Percentiles rank a stretch among this genome's conserved stretches.
Evolutionary conservation across 2,888 invertebrate genomes (phyloP).

Genomic region (Epirrhoe tristata): DNA sequence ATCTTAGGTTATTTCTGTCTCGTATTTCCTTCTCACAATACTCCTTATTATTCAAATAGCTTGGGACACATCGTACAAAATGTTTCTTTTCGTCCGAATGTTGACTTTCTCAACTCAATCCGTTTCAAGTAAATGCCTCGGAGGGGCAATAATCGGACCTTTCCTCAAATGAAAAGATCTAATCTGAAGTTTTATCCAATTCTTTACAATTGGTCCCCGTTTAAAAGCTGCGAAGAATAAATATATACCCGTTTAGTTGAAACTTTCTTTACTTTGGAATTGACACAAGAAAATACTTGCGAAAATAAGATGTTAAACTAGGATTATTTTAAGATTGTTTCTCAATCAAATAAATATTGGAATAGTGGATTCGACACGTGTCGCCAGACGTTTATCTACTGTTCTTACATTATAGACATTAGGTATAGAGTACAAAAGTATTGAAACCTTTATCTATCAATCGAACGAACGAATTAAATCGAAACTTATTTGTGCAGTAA

Average conservation of each 20-base stretch:
- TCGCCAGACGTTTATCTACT: no score
- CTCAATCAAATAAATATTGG: no score
- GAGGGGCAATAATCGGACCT: slow-evolving; percentile 70
- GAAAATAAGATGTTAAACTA: not conserved
- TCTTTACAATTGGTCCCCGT: slow-evolving; percentile 63
- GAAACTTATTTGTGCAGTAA: not conserved
- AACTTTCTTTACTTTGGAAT: slow-evolving; percentile 3
- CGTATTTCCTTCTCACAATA: slow-evolving; percentile 33
- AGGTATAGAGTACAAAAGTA: not conserved
- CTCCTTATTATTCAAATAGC: slow-evolving; percentile 47
- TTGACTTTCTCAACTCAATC: slow-evolving; percentile 64
- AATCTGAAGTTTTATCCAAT: slow-evolving; percentile 69
- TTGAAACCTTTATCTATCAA: not conserved
- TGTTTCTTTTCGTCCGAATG: slow-evolving; percentile 55
- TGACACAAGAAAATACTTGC: not conserved
- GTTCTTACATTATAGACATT: no score
- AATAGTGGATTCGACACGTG: no score
- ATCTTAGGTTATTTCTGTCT: slow-evolving; percentile 18
- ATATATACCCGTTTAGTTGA: slow-evolving; percentile 51
- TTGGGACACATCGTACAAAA: slow-evolving; percentile 55
- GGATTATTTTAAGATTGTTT: not conserved
- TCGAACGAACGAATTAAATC: not conserved
- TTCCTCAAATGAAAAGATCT: slow-evolving; percentile 73
- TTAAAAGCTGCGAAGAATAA: slow-evolving; percentile 54
- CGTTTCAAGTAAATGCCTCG: slow-evolving; percentile 61